Conservation (phyloP, 2,797 vertebrate genomes). For the Crocodylus rhombifer region DNA sequence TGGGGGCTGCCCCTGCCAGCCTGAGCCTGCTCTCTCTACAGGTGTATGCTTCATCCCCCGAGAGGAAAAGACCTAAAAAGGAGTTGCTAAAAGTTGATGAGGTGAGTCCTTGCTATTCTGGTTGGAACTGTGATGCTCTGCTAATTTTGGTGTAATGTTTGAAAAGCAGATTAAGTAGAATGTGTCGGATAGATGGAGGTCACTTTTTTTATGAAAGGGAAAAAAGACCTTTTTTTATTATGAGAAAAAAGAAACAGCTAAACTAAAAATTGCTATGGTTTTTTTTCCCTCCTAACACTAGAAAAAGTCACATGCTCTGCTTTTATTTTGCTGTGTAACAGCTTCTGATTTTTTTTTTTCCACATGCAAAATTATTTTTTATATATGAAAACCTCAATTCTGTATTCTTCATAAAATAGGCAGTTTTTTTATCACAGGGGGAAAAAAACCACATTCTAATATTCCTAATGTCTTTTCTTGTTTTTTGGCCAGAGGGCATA, state of each 20-base stretch:
- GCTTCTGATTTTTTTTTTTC: not conserved
- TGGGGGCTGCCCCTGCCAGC: constrained; percentile 80
- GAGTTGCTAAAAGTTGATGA: constrained; percentile 85
- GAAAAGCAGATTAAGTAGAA: not conserved
- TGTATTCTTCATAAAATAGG: not conserved
- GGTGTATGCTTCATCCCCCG: constrained; percentile 84
- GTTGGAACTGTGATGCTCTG: not conserved
- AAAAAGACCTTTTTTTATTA: not conserved
- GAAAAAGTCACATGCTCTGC: not conserved
- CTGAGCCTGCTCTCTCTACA: constrained; percentile 82
- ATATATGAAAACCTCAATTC: not conserved
- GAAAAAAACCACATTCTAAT: not conserved
- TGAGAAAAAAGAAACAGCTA: not conserved
- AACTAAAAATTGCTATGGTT: not conserved
- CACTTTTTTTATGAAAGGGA: not conserved
- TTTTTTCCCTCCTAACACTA: not conserved
- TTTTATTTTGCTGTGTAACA: not conserved
- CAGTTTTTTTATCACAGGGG: not conserved
- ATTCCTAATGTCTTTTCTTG: not conserved
- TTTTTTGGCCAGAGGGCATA: not conserved
- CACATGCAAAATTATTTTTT: not conserved
- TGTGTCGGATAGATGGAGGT: not conserved
- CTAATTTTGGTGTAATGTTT: not conserved
- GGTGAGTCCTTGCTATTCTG: constrained; percentile 74
- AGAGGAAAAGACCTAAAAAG: constrained; percentile 80